phyloP scores from a whole-genome alignment of 2,888 invertebrate species.

The Trileptium ribeirensis region DNA sequence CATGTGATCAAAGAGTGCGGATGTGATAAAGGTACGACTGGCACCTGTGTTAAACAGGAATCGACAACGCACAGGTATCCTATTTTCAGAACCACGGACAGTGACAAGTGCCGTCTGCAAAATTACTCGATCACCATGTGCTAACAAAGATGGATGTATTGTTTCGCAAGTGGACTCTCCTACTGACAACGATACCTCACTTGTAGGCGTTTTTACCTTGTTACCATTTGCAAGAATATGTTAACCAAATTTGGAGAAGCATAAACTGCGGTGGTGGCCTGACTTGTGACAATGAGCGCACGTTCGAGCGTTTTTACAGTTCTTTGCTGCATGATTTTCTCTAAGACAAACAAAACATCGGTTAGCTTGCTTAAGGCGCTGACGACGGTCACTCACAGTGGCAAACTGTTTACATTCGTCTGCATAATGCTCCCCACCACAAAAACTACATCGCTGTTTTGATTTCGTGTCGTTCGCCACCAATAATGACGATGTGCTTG shows the following conservation, averaged over 20 bases:
- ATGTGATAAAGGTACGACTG: not conserved
- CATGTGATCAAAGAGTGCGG: not conserved
- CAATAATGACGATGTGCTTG: not conserved
- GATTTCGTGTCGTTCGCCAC: not conserved
- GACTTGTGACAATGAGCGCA: not conserved
- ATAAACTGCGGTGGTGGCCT: constrained; percentile 6
- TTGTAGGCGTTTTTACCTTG: not conserved
- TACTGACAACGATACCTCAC: not conserved
- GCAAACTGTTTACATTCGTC: constrained; percentile 12
- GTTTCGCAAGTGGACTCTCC: not conserved
- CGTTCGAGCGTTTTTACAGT: not conserved
- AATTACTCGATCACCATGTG: not conserved
- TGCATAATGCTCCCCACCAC: not conserved
- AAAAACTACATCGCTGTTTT: not conserved
- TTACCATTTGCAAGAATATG: not conserved
- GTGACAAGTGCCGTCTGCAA: not conserved
- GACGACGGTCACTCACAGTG: not conserved
- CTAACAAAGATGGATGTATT: not conserved
- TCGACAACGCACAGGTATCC: not conserved
- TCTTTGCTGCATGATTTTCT: not conserved
- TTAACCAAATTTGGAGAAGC: not conserved
- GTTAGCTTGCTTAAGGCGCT: not conserved
- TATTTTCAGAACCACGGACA: not conserved
- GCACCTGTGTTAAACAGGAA: not conserved
- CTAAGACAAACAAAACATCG: constrained; percentile 12